Percentiles rank a stretch among this genome's conserved stretches.
phyloP scores from a whole-genome alignment of 2,888 invertebrate genomes.

The Alitta virens region DNA sequence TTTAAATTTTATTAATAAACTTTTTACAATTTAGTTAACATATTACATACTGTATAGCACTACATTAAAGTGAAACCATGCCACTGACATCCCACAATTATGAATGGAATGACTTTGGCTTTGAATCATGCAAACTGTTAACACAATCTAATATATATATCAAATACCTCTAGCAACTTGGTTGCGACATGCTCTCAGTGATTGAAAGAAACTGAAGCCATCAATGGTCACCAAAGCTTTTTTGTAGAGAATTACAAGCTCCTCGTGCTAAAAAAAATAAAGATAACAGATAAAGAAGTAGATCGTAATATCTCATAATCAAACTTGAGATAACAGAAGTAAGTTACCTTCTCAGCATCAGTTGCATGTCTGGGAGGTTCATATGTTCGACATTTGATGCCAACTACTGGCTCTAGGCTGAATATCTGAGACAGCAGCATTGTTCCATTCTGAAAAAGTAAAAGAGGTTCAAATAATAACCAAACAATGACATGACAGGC shows the following conservation, averaged over 20 bases:
- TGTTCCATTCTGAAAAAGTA: constrained; percentile 66
- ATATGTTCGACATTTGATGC: constrained; percentile 76
- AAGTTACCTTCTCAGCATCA: constrained; percentile 49
- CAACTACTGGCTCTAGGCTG: constrained; percentile 76
- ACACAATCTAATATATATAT: too few relatives aligned
- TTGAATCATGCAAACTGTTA: too few relatives aligned
- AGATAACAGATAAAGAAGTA: neutral
- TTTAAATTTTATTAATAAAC: too few relatives aligned
- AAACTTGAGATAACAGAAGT: neutral
- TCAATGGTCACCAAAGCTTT: constrained; percentile 72
- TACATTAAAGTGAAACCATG: too few relatives aligned
- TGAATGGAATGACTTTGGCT: too few relatives aligned
- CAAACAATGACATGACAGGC: too few relatives aligned
- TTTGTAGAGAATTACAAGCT: constrained; percentile 73
- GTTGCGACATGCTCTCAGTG: constrained; percentile 73
- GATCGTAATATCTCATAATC: neutral
- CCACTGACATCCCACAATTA: too few relatives aligned
- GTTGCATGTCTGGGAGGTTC: constrained; percentile 56
- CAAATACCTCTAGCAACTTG: constrained; percentile 77
- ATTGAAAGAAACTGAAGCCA: constrained; percentile 77
- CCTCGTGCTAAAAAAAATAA: constrained; percentile 62
- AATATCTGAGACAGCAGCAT: constrained; percentile 79
- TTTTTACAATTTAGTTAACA: too few relatives aligned
- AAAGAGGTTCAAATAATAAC: too few relatives aligned
- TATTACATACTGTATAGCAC: too few relatives aligned